phyloP scores from a whole-genome alignment of 2,888 invertebrate genomes.

The Drosophila glabriapex region DNA sequence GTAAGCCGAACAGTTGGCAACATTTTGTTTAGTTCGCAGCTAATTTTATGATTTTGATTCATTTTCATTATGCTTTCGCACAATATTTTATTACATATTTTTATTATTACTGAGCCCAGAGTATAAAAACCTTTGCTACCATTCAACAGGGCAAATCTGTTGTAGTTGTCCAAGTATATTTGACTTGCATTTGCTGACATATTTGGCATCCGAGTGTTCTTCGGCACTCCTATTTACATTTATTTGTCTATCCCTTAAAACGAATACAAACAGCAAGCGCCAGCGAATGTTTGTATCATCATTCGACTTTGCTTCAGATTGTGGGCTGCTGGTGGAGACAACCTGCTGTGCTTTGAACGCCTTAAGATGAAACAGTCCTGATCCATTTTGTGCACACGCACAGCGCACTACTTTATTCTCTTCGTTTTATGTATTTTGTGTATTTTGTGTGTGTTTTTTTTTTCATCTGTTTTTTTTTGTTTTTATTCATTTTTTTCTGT shows the following conservation, averaged over 20 bases:
- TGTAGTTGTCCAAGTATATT: not conserved
- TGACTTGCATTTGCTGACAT: not conserved
- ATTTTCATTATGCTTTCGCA: not conserved
- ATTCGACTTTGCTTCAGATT: not conserved
- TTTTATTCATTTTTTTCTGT: not conserved
- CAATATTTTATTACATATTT: not conserved
- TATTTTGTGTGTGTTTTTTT: not conserved
- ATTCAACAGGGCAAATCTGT: not conserved
- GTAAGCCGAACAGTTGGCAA: not conserved
- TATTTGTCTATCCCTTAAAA: not conserved
- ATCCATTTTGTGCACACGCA: slow-evolving; percentile 56
- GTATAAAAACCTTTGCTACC: not conserved
- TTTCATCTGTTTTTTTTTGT: not conserved
- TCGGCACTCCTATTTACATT: not conserved
- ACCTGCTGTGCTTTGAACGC: slow-evolving; percentile 1
- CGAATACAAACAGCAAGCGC: not conserved
- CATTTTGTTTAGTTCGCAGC: not conserved
- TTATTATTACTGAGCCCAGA: too few relatives aligned
- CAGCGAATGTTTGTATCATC: not conserved
- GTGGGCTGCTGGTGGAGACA: not conserved
- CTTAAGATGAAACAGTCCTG: slow-evolving; percentile 73
- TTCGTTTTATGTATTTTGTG: not conserved
- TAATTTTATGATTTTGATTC: not conserved
- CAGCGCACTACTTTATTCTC: slow-evolving; percentile 1
- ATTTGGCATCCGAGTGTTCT: not conserved